Conservation (phyloP, 2,113 vertebrate species). For the Rhineura floridana region DNA sequence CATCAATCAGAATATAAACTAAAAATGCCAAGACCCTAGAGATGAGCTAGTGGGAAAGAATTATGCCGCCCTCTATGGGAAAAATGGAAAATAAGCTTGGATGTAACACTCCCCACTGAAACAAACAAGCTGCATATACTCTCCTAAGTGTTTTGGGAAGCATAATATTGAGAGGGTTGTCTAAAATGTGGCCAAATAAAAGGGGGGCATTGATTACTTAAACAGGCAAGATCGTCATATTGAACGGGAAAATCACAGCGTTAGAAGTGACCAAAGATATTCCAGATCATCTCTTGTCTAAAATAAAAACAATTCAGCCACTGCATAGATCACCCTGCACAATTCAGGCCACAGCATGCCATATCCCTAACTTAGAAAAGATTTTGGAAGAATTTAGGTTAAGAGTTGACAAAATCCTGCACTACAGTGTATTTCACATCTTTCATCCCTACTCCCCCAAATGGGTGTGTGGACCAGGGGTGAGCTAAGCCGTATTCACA, state of each 20-base stretch:
- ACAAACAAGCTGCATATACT: not conserved
- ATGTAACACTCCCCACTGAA: not conserved
- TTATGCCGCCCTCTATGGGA: not conserved
- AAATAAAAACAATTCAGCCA: not conserved
- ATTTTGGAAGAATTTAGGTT: not conserved
- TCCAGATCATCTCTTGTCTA: not conserved
- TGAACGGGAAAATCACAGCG: not conserved
- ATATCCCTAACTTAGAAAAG: not conserved
- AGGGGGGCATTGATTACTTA: not conserved
- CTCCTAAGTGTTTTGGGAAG: not conserved
- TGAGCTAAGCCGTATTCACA: not conserved
- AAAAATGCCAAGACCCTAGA: not conserved
- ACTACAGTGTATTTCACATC: not conserved
- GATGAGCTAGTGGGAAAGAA: not conserved
- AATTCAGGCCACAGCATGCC: not conserved
- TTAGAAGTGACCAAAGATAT: not conserved
- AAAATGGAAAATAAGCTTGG: not conserved
- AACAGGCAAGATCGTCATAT: not conserved
- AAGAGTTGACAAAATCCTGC: not conserved
- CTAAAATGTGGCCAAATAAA: not conserved
- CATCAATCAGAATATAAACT: not conserved
- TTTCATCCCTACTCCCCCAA: not conserved
- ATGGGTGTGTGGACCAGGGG: not conserved
- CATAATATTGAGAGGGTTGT: not conserved
- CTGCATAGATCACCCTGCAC: not conserved